Conservation (phyloP, 2,797 vertebrate genomes). For the Lates japonicus region DNA sequence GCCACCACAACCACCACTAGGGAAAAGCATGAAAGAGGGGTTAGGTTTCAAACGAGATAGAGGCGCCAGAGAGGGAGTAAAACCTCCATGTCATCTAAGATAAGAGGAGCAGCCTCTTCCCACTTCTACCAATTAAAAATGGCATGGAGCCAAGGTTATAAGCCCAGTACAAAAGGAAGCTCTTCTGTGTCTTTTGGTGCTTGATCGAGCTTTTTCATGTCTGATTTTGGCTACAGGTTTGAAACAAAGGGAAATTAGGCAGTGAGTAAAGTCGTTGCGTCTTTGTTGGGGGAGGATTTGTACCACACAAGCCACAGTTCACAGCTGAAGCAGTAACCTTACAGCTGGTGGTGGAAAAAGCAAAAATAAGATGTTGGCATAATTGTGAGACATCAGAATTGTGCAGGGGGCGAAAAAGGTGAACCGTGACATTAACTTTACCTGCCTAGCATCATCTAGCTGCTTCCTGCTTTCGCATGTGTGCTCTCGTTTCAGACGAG, state of each 20-base stretch:
- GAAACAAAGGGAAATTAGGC: slow-evolving; percentile 69
- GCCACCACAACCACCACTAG: slow-evolving; percentile 58
- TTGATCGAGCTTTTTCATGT: slow-evolving; percentile 75
- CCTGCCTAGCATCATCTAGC: slow-evolving; percentile 50
- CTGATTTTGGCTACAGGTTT: slow-evolving; percentile 68
- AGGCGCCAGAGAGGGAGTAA: slow-evolving; percentile 66
- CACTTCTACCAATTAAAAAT: slow-evolving; percentile 79
- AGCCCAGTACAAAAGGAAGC: slow-evolving; percentile 79
- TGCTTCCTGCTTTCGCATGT: slow-evolving; percentile 27
- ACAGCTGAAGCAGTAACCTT: slow-evolving; percentile 64
- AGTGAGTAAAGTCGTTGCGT: slow-evolving; percentile 38
- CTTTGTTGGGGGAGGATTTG: slow-evolving; percentile 50
- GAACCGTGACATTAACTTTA: slow-evolving; percentile 76
- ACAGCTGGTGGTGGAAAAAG: slow-evolving; percentile 69
- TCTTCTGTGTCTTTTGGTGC: slow-evolving; percentile 72
- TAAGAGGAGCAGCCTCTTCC: slow-evolving; percentile 74
- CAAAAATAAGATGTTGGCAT: slow-evolving; percentile 59
- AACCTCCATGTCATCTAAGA: slow-evolving; percentile 81
- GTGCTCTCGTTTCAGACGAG: slow-evolving; percentile 57
- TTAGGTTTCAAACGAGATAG: slow-evolving; percentile 70
- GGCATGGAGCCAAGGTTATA: slow-evolving; percentile 74
- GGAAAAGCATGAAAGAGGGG: slow-evolving; percentile 74
- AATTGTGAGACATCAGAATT: slow-evolving; percentile 65
- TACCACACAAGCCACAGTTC: slow-evolving; percentile 28
- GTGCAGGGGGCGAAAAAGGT: slow-evolving; percentile 60